phyloP scores from a whole-genome alignment of 2,888 invertebrate species.

The Lithophane semibrunnea region DNA sequence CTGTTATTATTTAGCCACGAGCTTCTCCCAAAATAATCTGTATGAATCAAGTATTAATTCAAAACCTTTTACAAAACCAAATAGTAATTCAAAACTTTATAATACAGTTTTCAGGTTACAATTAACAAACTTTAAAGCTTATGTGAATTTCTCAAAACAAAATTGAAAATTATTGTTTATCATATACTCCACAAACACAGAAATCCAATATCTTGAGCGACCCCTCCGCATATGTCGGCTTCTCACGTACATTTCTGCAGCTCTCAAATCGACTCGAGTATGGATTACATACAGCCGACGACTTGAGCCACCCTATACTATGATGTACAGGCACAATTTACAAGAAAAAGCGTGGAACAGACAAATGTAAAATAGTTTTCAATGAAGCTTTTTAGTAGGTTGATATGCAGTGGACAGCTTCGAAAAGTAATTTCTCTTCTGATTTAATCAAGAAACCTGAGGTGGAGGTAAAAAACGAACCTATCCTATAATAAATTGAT shows the following conservation, averaged over 20 bases:
- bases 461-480: not conserved
- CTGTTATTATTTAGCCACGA: too few relatives aligned
- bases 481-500: rapidly evolving
- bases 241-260: slow-evolving; percentile 84
- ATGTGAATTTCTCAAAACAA: not conserved
- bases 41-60: too few relatives aligned
- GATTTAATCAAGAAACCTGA: not conserved
- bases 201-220: slow-evolving; percentile 69
- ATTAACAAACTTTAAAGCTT: not conserved
- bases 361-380: not conserved
- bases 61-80: not conserved
- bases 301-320: slow-evolving; percentile 81
- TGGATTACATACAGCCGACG: slow-evolving; percentile 84
- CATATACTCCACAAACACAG: slow-evolving; percentile 55
- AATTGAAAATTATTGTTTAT: slow-evolving; percentile 20
- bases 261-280: slow-evolving; percentile 85
- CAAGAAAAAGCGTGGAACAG: slow-evolving; percentile 61
- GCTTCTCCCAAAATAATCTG: not conserved
- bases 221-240: slow-evolving; percentile 65
- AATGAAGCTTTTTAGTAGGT: not conserved
- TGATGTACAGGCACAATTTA: slow-evolving; percentile 64
- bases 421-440: not conserved
- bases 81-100: not conserved
- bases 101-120: not conserved
- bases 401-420: not conserved